Evolutionary conservation across 2,797 vertebrate species (phyloP).

Genomic region (Notolabrus celidotus): DNA sequence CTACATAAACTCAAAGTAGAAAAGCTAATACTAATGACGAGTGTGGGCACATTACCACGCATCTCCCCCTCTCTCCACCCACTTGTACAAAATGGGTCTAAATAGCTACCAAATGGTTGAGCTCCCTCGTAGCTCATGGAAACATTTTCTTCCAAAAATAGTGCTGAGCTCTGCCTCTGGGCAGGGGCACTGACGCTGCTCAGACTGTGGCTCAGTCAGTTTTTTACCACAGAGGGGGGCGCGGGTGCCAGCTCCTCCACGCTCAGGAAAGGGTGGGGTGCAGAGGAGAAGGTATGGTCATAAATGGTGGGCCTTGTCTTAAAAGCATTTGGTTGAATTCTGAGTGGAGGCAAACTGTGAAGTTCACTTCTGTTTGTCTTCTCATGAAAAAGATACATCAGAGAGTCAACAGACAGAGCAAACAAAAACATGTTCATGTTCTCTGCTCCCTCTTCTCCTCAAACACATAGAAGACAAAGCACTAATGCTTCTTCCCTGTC

Average conservation of each 20-base stretch:
- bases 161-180: slow-evolving; percentile 66
- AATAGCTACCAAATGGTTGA: slow-evolving; percentile 76
- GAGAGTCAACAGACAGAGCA: slow-evolving; percentile 8
- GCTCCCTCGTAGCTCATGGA: slow-evolving; percentile 76
- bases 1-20: neutral
- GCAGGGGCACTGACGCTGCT: slow-evolving; percentile 65
- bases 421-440: slow-evolving; percentile 28
- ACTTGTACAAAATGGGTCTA: slow-evolving; percentile 61
- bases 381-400: neutral
- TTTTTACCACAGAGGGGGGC: slow-evolving; percentile 55
- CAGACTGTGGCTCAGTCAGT: slow-evolving; percentile 60
- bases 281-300: neutral
- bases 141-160: slow-evolving; percentile 81
- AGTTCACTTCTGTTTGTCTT: neutral
- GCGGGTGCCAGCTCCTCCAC: slow-evolving; percentile 50
- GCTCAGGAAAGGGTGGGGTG: slow-evolving; percentile 67
- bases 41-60: slow-evolving; percentile 22
- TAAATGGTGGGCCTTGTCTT: slow-evolving; percentile 26
- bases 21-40: neutral
- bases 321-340: neutral
- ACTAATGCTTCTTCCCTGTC: neutral
- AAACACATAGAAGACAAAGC: slow-evolving; percentile 15
- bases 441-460: neutral
- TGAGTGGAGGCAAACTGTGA: neutral
- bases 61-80: slow-evolving; percentile 19